A percentile compares a stretch with the other conserved stretches of the same genome.
phyloP scores from a whole-genome alignment of 2,797 vertebrate genomes.

The Discoglossus pictus region DNA sequence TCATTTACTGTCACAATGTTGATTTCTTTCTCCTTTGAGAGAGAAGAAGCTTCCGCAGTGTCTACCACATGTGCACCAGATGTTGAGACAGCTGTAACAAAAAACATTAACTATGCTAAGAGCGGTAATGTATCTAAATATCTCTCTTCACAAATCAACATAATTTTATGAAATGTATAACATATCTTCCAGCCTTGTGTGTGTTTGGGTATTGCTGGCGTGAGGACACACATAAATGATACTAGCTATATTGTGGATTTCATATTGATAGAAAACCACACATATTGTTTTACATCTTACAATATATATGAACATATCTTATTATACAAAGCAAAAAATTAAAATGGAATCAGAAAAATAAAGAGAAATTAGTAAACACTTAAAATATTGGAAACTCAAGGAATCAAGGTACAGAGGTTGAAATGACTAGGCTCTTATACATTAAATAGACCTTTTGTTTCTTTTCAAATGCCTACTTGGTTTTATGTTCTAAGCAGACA shows the following conservation, averaged over 20 bases:
- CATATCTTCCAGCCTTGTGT: background rate
- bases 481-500: too few relatives aligned
- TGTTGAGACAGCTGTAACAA: conserved; percentile 34
- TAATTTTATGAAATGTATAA: background rate
- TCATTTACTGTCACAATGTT: conserved; percentile 42
- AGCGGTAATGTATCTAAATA: conserved; percentile 20
- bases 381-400: too few relatives aligned
- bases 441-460: too few relatives aligned
- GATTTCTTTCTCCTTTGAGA: conserved; percentile 38
- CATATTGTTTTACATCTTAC: background rate
- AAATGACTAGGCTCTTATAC: too few relatives aligned
- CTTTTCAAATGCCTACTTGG: too few relatives aligned
- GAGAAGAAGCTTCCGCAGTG: conserved; percentile 41
- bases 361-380: too few relatives aligned
- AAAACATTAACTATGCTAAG: conserved; percentile 15
- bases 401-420: too few relatives aligned
- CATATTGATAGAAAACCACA: background rate
- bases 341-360: too few relatives aligned
- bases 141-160: conserved; percentile 26
- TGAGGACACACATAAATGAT: background rate
- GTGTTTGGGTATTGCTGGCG: background rate
- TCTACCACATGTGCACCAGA: conserved; percentile 47
- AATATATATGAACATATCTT: too few relatives aligned
- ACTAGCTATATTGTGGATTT: background rate
- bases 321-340: too few relatives aligned